Evolutionary conservation across 2,113 vertebrate genomes (phyloP).

Genomic region (Spheniscus mendiculus): DNA sequence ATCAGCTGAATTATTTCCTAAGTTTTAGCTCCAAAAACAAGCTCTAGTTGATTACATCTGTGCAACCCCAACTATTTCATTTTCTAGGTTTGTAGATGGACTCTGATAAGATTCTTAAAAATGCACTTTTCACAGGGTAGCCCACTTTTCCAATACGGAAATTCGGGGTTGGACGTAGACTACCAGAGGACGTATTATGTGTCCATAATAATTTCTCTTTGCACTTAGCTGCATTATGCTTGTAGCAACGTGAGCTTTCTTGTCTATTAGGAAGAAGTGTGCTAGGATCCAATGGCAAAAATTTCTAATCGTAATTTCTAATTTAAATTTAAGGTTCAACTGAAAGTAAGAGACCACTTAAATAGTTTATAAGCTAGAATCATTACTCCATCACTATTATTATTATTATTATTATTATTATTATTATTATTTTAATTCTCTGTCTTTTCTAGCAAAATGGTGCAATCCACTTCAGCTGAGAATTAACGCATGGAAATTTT

Average conservation of each 20-base stretch:
- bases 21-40: not conserved
- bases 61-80: not conserved
- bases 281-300: not conserved
- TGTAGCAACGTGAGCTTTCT: not conserved
- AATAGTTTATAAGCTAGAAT: not conserved
- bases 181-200: not conserved
- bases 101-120: not conserved
- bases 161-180: not conserved
- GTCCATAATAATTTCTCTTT: not conserved
- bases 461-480: not conserved
- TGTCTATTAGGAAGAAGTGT: not conserved
- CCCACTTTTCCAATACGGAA: not conserved
- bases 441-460: not conserved
- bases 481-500: not conserved
- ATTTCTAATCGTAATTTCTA: not conserved
- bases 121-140: not conserved
- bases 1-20: not conserved
- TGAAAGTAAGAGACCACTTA: fast-evolving
- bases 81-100: not conserved
- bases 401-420: too few species aligned
- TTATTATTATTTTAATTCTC: not conserved
- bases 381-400: not conserved
- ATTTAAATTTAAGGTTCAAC: not conserved
- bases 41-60: not conserved
- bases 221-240: not conserved